Conservation (phyloP, 1,140 invertebrate genomes). For the Hycleus cichorii region DNA sequence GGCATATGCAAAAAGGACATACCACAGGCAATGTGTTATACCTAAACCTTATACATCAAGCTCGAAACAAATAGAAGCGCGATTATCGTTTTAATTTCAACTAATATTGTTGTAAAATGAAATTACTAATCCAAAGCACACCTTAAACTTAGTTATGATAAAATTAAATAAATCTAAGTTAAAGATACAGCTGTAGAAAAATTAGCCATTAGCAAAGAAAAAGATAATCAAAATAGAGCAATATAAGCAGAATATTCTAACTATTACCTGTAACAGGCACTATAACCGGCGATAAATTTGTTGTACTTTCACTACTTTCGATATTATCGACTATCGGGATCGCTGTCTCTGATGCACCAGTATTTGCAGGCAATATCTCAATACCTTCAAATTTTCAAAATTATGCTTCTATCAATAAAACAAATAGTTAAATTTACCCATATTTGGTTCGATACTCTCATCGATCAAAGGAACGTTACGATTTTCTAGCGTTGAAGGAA, state of each 20-base stretch:
- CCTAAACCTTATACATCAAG: constrained; percentile 14
- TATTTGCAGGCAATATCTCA: no score
- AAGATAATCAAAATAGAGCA: background rate
- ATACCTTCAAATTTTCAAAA: no score
- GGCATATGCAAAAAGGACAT: constrained; percentile 24
- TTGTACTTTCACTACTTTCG: background rate
- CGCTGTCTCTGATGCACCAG: background rate
- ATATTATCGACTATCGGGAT: background rate
- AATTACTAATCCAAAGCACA: background rate
- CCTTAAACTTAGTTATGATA: no score
- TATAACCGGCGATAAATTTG: background rate
- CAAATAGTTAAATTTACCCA: constrained; percentile 9
- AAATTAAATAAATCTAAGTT: no score
- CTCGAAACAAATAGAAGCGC: background rate
- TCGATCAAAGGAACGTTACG: constrained; percentile 2
- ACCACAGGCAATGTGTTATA: constrained; percentile 27
- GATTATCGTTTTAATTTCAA: no score
- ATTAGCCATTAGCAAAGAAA: no score
- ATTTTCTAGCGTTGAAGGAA: constrained; percentile 1
- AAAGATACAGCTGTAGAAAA: no score
- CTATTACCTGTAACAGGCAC: constrained; percentile 24
- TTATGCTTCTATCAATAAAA: no score
- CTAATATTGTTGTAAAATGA: background rate
- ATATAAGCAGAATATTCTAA: constrained; percentile 5
- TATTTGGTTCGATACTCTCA: constrained; percentile 12